phyloP scores from a whole-genome alignment of 2,113 vertebrate species.

The Lamprotornis superbus region DNA sequence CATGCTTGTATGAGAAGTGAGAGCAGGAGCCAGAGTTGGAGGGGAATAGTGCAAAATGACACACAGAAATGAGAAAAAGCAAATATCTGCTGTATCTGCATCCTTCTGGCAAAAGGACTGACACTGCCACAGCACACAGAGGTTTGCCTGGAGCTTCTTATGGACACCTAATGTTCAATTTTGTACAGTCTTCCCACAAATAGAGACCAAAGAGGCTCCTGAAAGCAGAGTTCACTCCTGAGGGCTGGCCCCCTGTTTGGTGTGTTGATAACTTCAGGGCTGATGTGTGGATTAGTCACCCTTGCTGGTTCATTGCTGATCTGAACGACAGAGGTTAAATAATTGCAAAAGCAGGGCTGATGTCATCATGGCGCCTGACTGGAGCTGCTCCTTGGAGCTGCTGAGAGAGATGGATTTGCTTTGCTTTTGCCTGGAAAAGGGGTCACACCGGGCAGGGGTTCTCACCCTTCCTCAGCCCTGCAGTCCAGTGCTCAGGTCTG shows the following conservation, averaged over 20 bases:
- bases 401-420: not conserved
- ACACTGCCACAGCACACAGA: not conserved
- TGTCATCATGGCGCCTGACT: conserved; percentile 35
- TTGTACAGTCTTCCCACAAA: not conserved
- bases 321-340: conserved; percentile 53
- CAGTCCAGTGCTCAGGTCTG: not conserved
- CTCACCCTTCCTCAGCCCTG: not conserved
- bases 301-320: conserved; percentile 31
- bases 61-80: not conserved
- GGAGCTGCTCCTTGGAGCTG: not conserved
- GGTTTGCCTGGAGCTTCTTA: not conserved
- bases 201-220: not conserved
- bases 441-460: not conserved
- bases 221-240: not conserved
- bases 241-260: not conserved
- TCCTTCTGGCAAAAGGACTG: not conserved
- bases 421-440: not conserved
- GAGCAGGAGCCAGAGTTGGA: not conserved
- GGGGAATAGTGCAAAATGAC: not conserved
- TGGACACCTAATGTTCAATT: rapidly evolving
- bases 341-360: conserved; percentile 44
- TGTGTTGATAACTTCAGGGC: not conserved
- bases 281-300: conserved; percentile 47
- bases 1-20: not conserved
- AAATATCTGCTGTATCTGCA: not conserved